Evolutionary conservation across 2,113 vertebrate genomes (phyloP).

Genomic region (Anarrhichthys ocellatus): DNA sequence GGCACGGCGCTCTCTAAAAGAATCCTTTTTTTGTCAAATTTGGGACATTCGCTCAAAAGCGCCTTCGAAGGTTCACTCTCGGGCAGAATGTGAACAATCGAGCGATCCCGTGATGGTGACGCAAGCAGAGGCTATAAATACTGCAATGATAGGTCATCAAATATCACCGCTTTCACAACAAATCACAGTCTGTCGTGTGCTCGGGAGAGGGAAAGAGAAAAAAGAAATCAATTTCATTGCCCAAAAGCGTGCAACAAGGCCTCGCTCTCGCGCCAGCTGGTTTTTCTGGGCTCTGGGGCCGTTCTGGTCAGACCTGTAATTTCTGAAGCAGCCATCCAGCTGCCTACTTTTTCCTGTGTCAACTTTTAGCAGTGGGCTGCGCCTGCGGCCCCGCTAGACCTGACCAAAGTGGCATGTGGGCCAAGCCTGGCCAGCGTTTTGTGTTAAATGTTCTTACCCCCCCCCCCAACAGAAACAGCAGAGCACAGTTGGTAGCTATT

Average conservation of each 20-base stretch:
- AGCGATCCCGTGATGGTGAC: conserved; percentile 65
- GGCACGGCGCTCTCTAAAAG: background rate
- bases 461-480: conserved; percentile 57
- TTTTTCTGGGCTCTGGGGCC: conserved; percentile 67
- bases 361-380: conserved; percentile 81
- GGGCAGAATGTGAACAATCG: conserved; percentile 53
- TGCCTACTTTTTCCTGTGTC: conserved; percentile 83
- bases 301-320: conserved; percentile 81
- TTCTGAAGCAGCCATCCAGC: conserved; percentile 76
- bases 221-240: conserved; percentile 55
- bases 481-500: conserved; percentile 48
- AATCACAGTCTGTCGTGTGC: conserved; percentile 68
- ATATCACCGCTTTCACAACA: conserved; percentile 78
- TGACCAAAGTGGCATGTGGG: conserved; percentile 75
- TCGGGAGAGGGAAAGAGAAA: background rate
- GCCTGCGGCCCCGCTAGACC: conserved; percentile 59
- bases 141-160: conserved; percentile 77
- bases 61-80: conserved; percentile 42
- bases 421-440: conserved; percentile 56
- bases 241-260: conserved; percentile 75
- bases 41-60: background rate
- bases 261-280: conserved; percentile 69
- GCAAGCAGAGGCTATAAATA: conserved; percentile 74
- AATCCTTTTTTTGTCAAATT: conserved; percentile 42
- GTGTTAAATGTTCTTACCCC: conserved; percentile 63